A percentile compares a stretch with the other conserved stretches of the same genome.
Conservation (phyloP, 2,888 invertebrate species). For the Caenorhabditis virilis region DNA sequence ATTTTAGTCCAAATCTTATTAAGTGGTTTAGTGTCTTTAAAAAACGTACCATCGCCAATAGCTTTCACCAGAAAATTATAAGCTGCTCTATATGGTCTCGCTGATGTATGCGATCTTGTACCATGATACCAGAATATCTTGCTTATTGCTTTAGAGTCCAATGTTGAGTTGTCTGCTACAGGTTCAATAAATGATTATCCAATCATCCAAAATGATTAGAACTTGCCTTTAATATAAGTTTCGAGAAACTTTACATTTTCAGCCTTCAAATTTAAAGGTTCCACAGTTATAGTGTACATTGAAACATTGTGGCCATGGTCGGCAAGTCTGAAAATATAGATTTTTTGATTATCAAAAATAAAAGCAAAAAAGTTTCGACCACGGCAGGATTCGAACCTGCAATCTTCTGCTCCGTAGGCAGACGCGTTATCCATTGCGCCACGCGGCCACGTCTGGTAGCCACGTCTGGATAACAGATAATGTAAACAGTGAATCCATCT, state of each 20-base stretch:
- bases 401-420: conserved; percentile 70
- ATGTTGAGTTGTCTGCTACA: conserved; percentile 11
- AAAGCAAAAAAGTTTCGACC: conserved; percentile 34
- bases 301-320: conserved; percentile 42
- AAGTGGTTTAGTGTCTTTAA: too few relatives aligned
- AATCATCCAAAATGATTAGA: too few relatives aligned
- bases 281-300: conserved; percentile 36
- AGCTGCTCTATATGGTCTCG: conserved; percentile 22
- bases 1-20: too few relatives aligned
- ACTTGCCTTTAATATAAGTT: background rate
- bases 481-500: too few relatives aligned
- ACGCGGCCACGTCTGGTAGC: conserved; percentile 50
- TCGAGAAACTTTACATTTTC: conserved; percentile 18
- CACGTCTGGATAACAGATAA: too few relatives aligned
- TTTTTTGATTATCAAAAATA: too few relatives aligned
- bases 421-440: conserved; percentile 68
- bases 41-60: conserved; percentile 10
- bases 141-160: conserved; percentile 17
- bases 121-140: conserved; percentile 37
- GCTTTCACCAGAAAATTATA: conserved; percentile 16
- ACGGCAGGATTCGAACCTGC: conserved; percentile 69
- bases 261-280: conserved; percentile 8
- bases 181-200: too few relatives aligned
- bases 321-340: conserved; percentile 39
- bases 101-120: conserved; percentile 16